A percentile compares a stretch with the other conserved stretches of the same genome.
phyloP scores from a whole-genome alignment of 2,113 vertebrate genomes.

The Rhea pennata region DNA sequence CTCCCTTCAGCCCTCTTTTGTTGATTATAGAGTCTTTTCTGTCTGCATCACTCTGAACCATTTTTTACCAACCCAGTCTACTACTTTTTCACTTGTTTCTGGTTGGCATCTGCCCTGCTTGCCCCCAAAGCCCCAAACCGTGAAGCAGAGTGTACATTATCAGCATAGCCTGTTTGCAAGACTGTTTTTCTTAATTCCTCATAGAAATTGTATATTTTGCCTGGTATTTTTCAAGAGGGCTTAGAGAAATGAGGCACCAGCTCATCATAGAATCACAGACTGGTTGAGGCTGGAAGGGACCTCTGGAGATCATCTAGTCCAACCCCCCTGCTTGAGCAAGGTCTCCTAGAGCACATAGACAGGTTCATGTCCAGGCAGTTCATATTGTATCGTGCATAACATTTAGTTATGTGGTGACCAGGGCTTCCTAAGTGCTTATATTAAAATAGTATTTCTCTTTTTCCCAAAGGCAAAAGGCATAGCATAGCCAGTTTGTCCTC shows the following conservation, averaged over 20 bases:
- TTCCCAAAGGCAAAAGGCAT: not conserved
- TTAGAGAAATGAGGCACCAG: not conserved
- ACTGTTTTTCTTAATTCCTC: not conserved
- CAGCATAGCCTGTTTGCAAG: not conserved
- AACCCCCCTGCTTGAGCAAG: too few species aligned
- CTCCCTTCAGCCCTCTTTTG: not conserved
- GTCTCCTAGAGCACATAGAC: too few species aligned
- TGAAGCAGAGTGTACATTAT: not conserved
- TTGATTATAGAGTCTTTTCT: not conserved
- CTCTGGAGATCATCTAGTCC: too few species aligned
- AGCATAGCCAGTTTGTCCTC: not conserved
- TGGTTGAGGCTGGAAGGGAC: too few species aligned
- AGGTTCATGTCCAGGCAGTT: too few species aligned
- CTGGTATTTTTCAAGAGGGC: not conserved
- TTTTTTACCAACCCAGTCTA: not conserved
- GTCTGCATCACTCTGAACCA: not conserved
- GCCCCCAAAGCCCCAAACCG: not conserved
- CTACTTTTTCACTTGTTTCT: not conserved
- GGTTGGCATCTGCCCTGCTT: not conserved
- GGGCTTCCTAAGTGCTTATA: not conserved
- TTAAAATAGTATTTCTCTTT: not conserved
- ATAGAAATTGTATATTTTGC: not conserved
- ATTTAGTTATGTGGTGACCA: not conserved
- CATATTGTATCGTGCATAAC: not conserved
- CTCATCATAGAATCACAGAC: not conserved